phyloP scores from a whole-genome alignment of 2,888 invertebrate species.

The Homarus gammarus region DNA sequence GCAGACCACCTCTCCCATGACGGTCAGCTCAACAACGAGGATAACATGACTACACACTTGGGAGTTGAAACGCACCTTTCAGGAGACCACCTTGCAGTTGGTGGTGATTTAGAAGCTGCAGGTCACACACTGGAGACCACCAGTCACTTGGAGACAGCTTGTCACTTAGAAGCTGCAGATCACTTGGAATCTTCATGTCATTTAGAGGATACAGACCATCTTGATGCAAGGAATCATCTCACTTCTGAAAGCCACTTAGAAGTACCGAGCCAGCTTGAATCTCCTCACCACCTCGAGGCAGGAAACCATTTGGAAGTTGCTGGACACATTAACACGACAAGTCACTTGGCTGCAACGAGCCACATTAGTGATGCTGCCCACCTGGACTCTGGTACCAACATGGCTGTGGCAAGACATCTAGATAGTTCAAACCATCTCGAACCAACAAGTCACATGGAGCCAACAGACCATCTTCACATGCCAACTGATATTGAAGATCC shows the following conservation, averaged over 20 bases:
- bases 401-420: neutral
- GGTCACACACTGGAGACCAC: slow-evolving; percentile 7
- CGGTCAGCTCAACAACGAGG: slow-evolving; percentile 28
- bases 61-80: slow-evolving; percentile 48
- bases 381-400: neutral
- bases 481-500: slow-evolving; percentile 8
- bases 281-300: slow-evolving; percentile 20
- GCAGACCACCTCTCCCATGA: slow-evolving; percentile 44
- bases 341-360: neutral
- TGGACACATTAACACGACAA: slow-evolving; percentile 9
- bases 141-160: slow-evolving; percentile 6
- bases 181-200: slow-evolving; percentile 23
- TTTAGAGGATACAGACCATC: neutral
- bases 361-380: neutral
- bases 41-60: slow-evolving; percentile 29
- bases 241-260: neutral
- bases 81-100: slow-evolving; percentile 41
- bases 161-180: slow-evolving; percentile 14
- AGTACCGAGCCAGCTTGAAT: slow-evolving; percentile 5
- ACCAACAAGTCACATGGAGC: neutral
- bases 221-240: slow-evolving; percentile 6
- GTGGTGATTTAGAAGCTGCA: slow-evolving; percentile 28
- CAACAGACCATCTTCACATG: slow-evolving; percentile 1
- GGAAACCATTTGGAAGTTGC: slow-evolving; percentile 9
- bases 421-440: neutral